phyloP scores from a whole-genome alignment of 2,113 vertebrate genomes.

The Ceratotherium simum region DNA sequence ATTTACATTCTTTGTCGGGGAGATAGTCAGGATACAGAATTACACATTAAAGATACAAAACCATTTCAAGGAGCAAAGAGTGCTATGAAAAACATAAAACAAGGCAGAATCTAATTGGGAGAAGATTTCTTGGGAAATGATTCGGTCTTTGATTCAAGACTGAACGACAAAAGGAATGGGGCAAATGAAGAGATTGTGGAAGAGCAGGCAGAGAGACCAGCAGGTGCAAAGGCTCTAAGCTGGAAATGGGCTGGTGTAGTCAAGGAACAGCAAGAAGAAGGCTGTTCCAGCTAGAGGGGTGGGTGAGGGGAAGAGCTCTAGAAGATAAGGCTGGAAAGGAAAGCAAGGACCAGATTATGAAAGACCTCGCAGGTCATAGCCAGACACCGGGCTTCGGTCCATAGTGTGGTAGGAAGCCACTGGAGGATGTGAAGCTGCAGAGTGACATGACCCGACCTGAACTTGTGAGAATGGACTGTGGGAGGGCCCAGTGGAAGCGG shows the following conservation, averaged over 20 bases:
- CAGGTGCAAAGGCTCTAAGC: neutral
- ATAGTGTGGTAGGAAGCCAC: neutral
- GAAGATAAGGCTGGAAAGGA: neutral
- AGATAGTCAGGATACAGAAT: neutral
- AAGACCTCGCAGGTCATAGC: neutral
- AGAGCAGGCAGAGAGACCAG: neutral
- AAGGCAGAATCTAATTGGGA: neutral
- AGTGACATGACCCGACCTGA: neutral
- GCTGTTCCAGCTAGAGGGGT: neutral
- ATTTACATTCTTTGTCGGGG: neutral
- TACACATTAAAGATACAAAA: neutral
- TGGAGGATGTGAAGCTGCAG: neutral
- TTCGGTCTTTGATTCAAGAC: neutral
- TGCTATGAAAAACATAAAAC: neutral
- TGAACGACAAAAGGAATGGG: neutral
- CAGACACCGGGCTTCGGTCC: neutral
- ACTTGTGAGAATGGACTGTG: neutral
- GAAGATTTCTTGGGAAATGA: neutral
- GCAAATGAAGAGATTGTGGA: neutral
- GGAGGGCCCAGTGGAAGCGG: neutral
- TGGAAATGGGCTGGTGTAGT: neutral
- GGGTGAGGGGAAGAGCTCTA: neutral
- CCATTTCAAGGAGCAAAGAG: slow-evolving; percentile 23
- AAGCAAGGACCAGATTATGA: neutral
- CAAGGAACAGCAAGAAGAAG: neutral